Base-by-base conservation (phyloP, 1,140 invertebrate species). In the Zaprionus tsacasi region DNA sequence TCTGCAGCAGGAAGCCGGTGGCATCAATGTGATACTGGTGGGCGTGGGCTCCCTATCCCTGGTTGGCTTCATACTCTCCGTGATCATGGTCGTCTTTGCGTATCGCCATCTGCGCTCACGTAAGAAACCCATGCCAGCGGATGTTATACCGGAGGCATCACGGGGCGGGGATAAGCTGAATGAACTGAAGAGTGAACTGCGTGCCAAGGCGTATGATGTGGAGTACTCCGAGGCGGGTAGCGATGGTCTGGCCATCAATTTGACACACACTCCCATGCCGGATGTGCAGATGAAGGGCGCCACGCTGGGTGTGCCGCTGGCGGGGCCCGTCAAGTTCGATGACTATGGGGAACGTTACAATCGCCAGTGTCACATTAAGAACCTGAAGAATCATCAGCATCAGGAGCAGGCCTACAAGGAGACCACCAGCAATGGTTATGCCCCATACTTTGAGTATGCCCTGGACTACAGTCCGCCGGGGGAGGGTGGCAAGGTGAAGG, bases 81-180 rank as follows among this genome's bases (percentile, higher is more conserved):
- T 93, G 27, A 78, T 92, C 6, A 92, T 93, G 79, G 81, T 92
- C 7, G 70, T 92, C 12, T 72, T 92, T 30, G 82, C 92, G 11
- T 92, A 83, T 21, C 55, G 80, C 12, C 90, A 83, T 52, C 70
- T 85, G 0, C 71, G 87, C 0, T 85, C 78, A n/a, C 90, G 90
- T 6, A 92, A 92, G 77, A 92, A 92, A 52, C 85, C 92, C 4
- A 91, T 91, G 77, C 92, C 91, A 0, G 92, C 92, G 13, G 92
- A 93, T 67, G 88, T 93, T 0, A 92, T 93, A 57, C 92, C 92
- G 6, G 95, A 95, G 79, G 96, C 97, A 82, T 97, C 96, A 54
- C 97, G 98, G 85, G 94, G 96, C 72, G 97, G 96, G 83, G 98
- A 97, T 56, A 97, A 98, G 91, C 96, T 98, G 80, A 98, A 97